These are phyloP conservation scores for Astyanax mexicanus DNA, from an alignment of 2,797 vertebrate genomes.

Conservation along the genomic window DNA sequence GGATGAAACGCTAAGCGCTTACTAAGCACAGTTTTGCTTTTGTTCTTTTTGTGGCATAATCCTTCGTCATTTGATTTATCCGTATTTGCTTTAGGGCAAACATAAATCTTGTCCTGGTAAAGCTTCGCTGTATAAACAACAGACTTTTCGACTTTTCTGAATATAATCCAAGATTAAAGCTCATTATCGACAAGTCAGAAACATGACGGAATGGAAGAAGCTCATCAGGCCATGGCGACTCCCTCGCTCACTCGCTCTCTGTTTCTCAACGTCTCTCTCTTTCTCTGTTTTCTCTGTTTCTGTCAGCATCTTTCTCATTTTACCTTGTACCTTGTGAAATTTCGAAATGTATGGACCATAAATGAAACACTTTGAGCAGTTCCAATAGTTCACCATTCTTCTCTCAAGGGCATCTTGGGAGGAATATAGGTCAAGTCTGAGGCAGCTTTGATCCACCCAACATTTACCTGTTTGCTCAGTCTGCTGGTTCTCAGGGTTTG, in stretches of 20 bases:
- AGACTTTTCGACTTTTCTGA: conserved; percentile 7
- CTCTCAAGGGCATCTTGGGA: background rate
- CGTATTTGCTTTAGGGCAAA: conserved; percentile 18
- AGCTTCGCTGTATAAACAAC: conserved; percentile 31
- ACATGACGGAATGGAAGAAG: conserved; percentile 4
- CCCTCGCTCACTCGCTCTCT: background rate
- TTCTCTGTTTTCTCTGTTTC: too few species aligned
- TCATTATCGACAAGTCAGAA: conserved; percentile 22
- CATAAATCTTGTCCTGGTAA: conserved; percentile 3
- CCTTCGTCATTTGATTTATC: conserved; percentile 6
- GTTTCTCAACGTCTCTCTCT: background rate
- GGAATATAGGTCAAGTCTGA: conserved; percentile 62
- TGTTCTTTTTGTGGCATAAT: conserved; percentile 18
- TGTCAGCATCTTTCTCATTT: conserved; percentile 6
- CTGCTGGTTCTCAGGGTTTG: conserved; percentile 72
- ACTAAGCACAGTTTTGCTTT: conserved; percentile 4
- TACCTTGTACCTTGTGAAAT: background rate
- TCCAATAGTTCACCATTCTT: background rate
- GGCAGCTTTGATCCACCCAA: conserved; percentile 68
- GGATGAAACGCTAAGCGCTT: background rate
- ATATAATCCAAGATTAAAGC: conserved; percentile 24
- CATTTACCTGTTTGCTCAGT: conserved; percentile 77
- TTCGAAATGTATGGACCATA: background rate
- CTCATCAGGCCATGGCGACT: conserved; percentile 8
- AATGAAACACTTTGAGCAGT: background rate